Conservation (phyloP, 2,113 vertebrate species). For the Ailuropoda melanoleuca region DNA sequence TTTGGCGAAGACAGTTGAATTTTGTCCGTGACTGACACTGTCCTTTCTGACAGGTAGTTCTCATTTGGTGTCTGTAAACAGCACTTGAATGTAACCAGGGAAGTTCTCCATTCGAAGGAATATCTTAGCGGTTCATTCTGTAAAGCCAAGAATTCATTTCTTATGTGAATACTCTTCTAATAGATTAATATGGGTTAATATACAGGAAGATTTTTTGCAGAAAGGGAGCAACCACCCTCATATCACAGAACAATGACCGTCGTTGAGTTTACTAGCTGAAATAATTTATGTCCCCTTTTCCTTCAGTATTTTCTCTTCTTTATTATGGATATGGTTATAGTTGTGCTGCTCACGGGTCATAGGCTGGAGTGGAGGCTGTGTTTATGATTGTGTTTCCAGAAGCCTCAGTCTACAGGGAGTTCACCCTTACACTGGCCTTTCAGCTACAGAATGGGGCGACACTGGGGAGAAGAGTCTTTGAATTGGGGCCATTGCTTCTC, state of each 20-base stretch:
- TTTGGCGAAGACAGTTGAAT: neutral
- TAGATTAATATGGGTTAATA: neutral
- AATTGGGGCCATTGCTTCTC: neutral
- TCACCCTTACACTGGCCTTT: neutral
- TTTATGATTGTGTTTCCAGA: slow-evolving; percentile 26
- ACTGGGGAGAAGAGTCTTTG: neutral
- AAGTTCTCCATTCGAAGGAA: neutral
- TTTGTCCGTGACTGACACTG: neutral
- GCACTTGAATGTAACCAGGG: neutral
- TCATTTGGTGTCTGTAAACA: neutral
- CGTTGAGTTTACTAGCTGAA: neutral
- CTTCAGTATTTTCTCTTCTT: neutral
- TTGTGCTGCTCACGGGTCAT: neutral
- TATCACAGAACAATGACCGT: neutral
- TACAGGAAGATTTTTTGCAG: neutral
- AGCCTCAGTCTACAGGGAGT: neutral
- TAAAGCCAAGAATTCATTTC: neutral
- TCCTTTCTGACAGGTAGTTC: neutral
- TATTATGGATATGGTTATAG: neutral
- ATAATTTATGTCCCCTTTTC: neutral
- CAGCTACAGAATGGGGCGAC: neutral
- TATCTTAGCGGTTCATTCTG: neutral
- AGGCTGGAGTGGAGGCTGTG: neutral
- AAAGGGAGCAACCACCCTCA: neutral
- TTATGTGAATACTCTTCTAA: neutral